A percentile compares a stretch with the other conserved stretches of the same genome.
phyloP scores from a whole-genome alignment of 2,113 vertebrate genomes.

The Sphyrna mokarran region DNA sequence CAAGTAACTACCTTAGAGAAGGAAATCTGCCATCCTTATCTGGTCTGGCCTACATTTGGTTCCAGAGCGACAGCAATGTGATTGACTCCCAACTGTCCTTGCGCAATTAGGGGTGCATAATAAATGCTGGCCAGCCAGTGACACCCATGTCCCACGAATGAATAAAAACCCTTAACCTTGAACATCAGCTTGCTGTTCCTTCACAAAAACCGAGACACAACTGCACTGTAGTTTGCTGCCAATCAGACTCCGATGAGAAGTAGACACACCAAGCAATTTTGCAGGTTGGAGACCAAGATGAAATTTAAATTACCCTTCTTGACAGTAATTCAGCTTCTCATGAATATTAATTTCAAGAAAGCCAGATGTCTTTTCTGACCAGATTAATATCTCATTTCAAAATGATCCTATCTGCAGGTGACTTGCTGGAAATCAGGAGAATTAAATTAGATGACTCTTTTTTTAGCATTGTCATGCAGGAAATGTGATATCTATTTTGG shows the following conservation, averaged over 20 bases:
- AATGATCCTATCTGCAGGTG: not conserved
- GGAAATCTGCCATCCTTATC: too few relatives aligned
- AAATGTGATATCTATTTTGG: not conserved
- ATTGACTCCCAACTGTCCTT: too few relatives aligned
- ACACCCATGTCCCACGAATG: too few relatives aligned
- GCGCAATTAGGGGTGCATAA: too few relatives aligned
- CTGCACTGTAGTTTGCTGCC: not conserved
- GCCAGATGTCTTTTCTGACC: not conserved
- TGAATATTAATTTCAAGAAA: not conserved
- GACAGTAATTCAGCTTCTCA: not conserved
- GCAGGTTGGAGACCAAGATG: not conserved
- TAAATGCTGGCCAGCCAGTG: too few relatives aligned
- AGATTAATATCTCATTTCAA: conserved; percentile 22
- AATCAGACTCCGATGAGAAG: not conserved
- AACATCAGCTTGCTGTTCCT: not conserved
- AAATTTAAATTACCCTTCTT: conserved; percentile 17
- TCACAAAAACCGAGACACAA: not conserved
- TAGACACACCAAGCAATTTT: not conserved
- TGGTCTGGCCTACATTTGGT: too few relatives aligned
- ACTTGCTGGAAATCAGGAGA: not conserved
- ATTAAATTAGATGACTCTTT: not conserved
- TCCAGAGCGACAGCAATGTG: too few relatives aligned
- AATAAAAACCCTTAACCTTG: not conserved
- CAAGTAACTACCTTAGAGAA: too few relatives aligned
- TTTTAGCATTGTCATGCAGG: not conserved